Percentiles rank a stretch among this genome's conserved stretches.
These are phyloP conservation scores for Actinia tenebrosa DNA, from an alignment of 64 coral and sea anemone genomes.

Conservation along the genomic window DNA sequence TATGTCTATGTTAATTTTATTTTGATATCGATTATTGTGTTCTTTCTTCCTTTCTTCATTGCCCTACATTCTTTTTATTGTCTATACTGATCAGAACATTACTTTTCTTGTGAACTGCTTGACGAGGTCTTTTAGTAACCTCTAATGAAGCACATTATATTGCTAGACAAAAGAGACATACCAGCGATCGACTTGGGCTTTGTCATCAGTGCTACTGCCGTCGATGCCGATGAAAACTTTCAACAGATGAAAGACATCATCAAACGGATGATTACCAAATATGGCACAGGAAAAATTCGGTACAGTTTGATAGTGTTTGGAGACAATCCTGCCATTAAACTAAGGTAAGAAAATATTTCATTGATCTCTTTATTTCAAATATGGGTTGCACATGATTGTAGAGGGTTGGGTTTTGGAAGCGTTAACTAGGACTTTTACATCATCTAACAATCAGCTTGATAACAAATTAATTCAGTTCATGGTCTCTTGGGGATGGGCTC, in stretches of 20 bases:
- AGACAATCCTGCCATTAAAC: constrained; percentile 28
- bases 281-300: constrained; percentile 30
- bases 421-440: too few relatives aligned
- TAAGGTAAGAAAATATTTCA: not conserved
- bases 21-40: not conserved
- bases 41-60: not conserved
- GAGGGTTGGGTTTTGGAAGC: too few relatives aligned
- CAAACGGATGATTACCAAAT: constrained; percentile 31
- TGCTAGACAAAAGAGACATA: constrained; percentile 31
- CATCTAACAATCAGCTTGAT: too few relatives aligned
- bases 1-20: too few relatives aligned
- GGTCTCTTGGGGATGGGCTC: too few relatives aligned
- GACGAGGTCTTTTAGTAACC: not conserved
- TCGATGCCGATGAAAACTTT: constrained; percentile 29
- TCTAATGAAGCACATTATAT: not conserved
- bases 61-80: not conserved
- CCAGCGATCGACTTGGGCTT: constrained; percentile 53
- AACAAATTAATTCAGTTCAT: too few relatives aligned
- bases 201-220: constrained; percentile 50
- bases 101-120: not conserved
- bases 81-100: not conserved
- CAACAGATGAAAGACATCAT: constrained; percentile 49
- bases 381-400: too few relatives aligned
- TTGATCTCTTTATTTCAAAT: not conserved
- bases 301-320: constrained; percentile 54